These are phyloP conservation scores for Platysternon megacephalum DNA, from an alignment of 2,113 vertebrate genomes.

Conservation along the genomic window DNA sequence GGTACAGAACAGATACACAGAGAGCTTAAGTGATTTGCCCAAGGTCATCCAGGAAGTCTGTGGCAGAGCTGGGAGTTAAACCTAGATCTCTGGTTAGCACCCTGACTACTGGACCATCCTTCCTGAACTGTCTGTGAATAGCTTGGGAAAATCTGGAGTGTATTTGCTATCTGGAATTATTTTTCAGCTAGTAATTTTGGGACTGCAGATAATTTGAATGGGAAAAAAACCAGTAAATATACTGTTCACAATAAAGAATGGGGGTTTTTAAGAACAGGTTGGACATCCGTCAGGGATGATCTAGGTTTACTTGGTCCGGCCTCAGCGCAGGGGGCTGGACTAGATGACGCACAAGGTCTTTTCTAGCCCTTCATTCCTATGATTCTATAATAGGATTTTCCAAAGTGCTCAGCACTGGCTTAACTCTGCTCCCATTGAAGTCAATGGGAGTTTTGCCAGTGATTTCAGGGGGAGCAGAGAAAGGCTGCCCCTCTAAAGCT, in stretches of 20 bases:
- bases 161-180: not conserved
- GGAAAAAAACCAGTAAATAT: not conserved
- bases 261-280: not conserved
- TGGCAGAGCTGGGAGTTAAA: not conserved
- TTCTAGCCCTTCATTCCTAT: not conserved
- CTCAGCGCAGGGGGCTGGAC: not conserved
- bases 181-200: not conserved
- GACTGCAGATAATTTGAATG: not conserved
- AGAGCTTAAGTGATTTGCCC: constrained; percentile 17
- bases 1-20: not conserved
- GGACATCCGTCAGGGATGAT: not conserved
- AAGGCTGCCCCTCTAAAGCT: fast-evolving
- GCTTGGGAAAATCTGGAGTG: fast-evolving
- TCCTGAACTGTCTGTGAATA: not conserved
- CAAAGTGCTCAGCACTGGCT: not conserved
- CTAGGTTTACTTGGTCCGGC: not conserved
- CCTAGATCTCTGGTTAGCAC: not conserved
- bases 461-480: fast-evolving
- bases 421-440: not conserved
- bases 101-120: not conserved
- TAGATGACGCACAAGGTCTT: not conserved
- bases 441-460: not conserved
- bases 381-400: not conserved
- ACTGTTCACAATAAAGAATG: not conserved
- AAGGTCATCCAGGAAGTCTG: constrained; percentile 23